phyloP scores from a whole-genome alignment of 2,797 vertebrate species.

The Erpetoichthys calabaricus region DNA sequence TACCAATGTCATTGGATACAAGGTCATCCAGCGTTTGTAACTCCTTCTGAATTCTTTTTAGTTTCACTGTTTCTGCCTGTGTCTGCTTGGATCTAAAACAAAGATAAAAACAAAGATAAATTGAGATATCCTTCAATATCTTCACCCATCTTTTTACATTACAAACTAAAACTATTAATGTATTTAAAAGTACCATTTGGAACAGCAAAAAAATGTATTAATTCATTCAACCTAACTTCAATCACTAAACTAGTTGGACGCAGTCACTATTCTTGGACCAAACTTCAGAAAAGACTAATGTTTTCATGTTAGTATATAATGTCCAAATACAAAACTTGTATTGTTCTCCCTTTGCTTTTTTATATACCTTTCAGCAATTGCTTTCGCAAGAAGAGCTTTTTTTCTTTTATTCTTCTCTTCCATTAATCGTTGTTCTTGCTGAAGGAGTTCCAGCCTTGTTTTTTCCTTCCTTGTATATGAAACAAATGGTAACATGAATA shows the following conservation, averaged over 20 bases:
- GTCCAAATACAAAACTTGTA: slow-evolving; percentile 7
- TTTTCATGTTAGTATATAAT: not conserved
- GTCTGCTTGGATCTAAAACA: slow-evolving; percentile 77
- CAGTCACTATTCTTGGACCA: too few species aligned
- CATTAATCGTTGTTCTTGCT: slow-evolving; percentile 74
- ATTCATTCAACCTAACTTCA: too few species aligned
- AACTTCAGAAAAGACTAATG: not conserved
- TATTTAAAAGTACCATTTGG: too few species aligned
- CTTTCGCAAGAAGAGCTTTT: slow-evolving; percentile 79
- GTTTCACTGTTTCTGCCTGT: slow-evolving; percentile 77
- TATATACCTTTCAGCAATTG: slow-evolving; percentile 81
- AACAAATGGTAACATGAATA: too few species aligned
- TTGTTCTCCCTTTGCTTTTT: too few species aligned
- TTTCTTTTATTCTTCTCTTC: slow-evolving; percentile 87
- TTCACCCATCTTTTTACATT: slow-evolving; percentile 14
- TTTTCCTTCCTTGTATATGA: slow-evolving; percentile 60
- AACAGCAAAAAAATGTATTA: too few species aligned
- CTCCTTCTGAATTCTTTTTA: slow-evolving; percentile 82
- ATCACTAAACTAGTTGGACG: too few species aligned
- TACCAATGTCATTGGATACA: slow-evolving; percentile 80
- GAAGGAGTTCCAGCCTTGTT: slow-evolving; percentile 71
- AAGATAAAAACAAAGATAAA: slow-evolving; percentile 7
- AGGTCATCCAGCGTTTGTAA: slow-evolving; percentile 84
- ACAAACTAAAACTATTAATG: slow-evolving; percentile 26
- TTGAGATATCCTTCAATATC: slow-evolving; percentile 7